Percentiles rank a stretch among this genome's conserved stretches.
phyloP scores from a whole-genome alignment of 2,113 vertebrate species.

The Hemibates koningsi region DNA sequence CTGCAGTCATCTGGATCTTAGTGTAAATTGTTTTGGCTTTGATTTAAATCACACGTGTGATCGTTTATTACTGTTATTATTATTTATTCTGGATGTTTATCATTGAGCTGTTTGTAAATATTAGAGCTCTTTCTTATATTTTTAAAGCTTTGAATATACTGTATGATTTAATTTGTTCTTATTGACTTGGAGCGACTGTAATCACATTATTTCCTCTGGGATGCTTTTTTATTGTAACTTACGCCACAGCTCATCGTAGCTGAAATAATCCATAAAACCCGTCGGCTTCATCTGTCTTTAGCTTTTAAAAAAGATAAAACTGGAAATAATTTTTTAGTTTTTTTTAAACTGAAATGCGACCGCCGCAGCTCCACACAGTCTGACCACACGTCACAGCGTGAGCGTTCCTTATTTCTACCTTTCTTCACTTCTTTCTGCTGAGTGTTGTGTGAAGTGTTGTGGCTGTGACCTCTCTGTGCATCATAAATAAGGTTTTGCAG shows the following conservation, averaged over 20 bases:
- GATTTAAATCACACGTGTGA: neutral
- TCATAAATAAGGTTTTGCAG: neutral
- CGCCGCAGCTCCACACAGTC: accelerated
- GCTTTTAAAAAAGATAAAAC: neutral
- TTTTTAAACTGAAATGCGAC: neutral
- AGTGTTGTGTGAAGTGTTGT: neutral
- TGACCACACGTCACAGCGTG: accelerated
- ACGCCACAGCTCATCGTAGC: accelerated
- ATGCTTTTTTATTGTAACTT: neutral
- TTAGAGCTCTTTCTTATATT: neutral
- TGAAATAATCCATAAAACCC: neutral
- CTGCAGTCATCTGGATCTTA: neutral
- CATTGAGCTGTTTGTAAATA: neutral
- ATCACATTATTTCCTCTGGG: neutral
- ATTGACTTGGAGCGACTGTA: neutral
- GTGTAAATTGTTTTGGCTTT: neutral
- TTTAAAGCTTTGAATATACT: neutral
- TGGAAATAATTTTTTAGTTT: accelerated
- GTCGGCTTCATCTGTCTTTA: neutral
- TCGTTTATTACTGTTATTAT: neutral
- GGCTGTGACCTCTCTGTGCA: neutral
- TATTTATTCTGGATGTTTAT: neutral
- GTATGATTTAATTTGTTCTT: accelerated
- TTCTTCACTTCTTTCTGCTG: neutral
- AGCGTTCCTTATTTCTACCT: accelerated